Evolutionary conservation across 2,797 vertebrate species (phyloP), one percentile per base, ranked within the genome.

Genomic region (Onychomys arenicola): DNA sequence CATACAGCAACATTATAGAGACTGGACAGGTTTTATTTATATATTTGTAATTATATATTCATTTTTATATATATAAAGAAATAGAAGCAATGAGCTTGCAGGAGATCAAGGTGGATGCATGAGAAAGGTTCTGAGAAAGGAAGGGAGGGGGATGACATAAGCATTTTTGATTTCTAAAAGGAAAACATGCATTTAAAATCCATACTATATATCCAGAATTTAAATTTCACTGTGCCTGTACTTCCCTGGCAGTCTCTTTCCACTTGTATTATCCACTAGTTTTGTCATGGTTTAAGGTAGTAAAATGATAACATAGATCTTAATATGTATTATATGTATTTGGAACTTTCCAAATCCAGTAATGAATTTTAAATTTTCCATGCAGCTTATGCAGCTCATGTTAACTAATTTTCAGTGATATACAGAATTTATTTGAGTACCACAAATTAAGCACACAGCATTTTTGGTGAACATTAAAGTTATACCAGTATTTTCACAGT

Each of bases 131-230:
- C 29, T 2, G 27, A 16, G 6, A 6, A 77, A 46, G 43, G 49
- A 46, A 46, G 27, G 67, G 17, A 73, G 4, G 9, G 9, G 19
- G 21, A 73, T 40, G 69, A 40, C 23, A 1, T 73, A 37, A 71
- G 16, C 37, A 71, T 71, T 73, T 69, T 73, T 73, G 11, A 37
- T 19, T 40, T 40, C 9, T 10, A 71, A 65, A 37, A 37, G n/a
- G 19, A 37, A 40, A 71, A 71, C 8, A 10, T 40, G 71, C 25
- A 25, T 25, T n/a, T n/a, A 27, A 49, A 78, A 90, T 78, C 11
- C 57, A 32, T 52, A 34, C 63, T 80, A 89, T 95, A 76, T 85
- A 82, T 89, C 46, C 32, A 34, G 83, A 93, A 94, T 83, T 95
- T 16, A 76, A 40, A n/a, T 87, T 84, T 87, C 5, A 82, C 17